Percentiles rank a stretch among this genome's conserved stretches.
These are phyloP conservation scores for Poecilia wingei DNA, from an alignment of 2,797 vertebrate genomes.

Conservation along the genomic window DNA sequence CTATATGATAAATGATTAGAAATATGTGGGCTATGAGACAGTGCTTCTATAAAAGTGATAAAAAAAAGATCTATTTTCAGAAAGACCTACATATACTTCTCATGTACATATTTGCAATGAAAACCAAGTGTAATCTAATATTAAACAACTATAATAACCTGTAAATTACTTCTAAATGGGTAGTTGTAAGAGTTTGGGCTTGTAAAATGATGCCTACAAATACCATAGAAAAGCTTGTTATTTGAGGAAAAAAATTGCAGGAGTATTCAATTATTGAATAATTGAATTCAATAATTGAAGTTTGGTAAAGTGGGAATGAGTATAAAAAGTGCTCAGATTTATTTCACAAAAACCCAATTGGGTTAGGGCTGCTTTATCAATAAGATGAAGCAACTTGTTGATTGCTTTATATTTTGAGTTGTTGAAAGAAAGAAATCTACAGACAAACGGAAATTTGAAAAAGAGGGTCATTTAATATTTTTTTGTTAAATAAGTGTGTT, in stretches of 20 bases:
- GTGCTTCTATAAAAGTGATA: neutral
- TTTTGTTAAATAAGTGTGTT: neutral
- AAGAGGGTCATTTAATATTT: neutral
- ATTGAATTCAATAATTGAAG: no score
- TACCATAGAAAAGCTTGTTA: neutral
- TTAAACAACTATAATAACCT: neutral
- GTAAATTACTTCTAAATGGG: neutral
- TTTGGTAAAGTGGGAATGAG: no score
- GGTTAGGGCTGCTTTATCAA: no score
- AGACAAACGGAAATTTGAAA: neutral
- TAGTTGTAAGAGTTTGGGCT: neutral
- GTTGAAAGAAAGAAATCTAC: neutral
- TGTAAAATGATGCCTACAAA: neutral
- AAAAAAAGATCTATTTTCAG: neutral
- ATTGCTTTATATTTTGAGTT: neutral
- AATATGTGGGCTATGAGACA: conserved; percentile 14
- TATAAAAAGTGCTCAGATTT: no score
- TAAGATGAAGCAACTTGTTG: neutral
- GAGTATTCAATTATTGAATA: no score
- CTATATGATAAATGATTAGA: conserved; percentile 18
- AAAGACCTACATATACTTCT: neutral
- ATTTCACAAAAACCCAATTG: no score
- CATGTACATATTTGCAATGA: neutral
- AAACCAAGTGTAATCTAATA: neutral
- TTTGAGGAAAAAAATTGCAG: neutral